Conservation (phyloP, 2,797 vertebrate species). For the Danio aesculapii region DNA sequence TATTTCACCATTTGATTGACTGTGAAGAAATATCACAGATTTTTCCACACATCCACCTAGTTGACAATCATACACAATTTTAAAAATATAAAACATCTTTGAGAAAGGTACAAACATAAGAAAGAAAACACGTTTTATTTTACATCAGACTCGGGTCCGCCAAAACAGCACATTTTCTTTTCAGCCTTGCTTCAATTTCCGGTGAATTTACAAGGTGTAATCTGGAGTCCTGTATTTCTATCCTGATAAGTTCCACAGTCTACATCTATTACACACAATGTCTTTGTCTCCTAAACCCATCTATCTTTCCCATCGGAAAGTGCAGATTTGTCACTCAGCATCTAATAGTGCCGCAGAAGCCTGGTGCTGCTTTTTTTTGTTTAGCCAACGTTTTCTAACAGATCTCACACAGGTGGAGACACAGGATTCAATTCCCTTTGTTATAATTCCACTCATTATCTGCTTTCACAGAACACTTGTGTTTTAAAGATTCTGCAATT, state of each 20-base stretch:
- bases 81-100: not conserved
- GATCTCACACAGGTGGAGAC: conserved; percentile 24
- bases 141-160: not conserved
- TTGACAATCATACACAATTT: not conserved
- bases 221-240: not conserved
- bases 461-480: conserved; percentile 24
- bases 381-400: conserved; percentile 9
- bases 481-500: conserved; percentile 48
- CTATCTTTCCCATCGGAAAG: not conserved
- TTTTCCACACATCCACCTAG: too few species aligned
- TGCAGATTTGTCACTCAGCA: conserved; percentile 28
- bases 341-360: not conserved
- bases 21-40: too few species aligned
- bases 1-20: too few species aligned
- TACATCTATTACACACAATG: not conserved
- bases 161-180: not conserved
- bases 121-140: not conserved
- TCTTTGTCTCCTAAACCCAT: not conserved
- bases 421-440: conserved; percentile 32
- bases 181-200: not conserved
- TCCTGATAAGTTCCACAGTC: not conserved
- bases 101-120: not conserved
- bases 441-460: conserved; percentile 19
- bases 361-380: not conserved
- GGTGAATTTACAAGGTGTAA: not conserved